phyloP scores from a whole-genome alignment of 2,113 vertebrate species.

The Seriola aureovittata region DNA sequence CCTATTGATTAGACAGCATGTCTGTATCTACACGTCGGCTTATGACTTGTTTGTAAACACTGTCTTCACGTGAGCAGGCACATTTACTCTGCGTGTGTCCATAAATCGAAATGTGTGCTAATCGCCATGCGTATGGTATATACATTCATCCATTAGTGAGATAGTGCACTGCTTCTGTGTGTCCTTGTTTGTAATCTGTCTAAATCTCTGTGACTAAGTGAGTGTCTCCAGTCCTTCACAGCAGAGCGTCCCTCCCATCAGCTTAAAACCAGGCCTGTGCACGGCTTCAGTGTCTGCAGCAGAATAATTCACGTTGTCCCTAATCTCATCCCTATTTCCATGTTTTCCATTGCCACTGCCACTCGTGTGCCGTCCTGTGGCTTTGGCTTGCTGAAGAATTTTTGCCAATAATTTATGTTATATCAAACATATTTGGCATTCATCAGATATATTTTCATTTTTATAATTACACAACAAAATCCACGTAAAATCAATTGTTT shows the following conservation, averaged over 20 bases:
- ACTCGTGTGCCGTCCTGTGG: too few species aligned
- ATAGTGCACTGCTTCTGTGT: slow-evolving; percentile 20
- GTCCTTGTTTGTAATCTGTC: slow-evolving; percentile 59
- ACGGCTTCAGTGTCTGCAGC: not conserved
- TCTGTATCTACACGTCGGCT: not conserved
- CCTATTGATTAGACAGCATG: not conserved
- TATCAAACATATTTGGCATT: too few species aligned
- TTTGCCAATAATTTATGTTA: too few species aligned
- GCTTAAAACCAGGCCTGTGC: slow-evolving; percentile 22
- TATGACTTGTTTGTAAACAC: not conserved
- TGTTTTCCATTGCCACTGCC: not conserved
- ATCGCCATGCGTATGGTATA: slow-evolving; percentile 21
- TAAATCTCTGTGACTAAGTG: slow-evolving; percentile 68
- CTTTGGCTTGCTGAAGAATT: too few species aligned
- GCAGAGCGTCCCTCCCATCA: slow-evolving; percentile 37
- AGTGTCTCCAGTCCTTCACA: slow-evolving; percentile 53
- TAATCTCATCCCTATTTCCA: not conserved
- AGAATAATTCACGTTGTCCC: not conserved
- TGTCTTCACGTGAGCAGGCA: not conserved
- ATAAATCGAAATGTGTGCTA: slow-evolving; percentile 50
- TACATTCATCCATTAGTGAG: slow-evolving; percentile 9
- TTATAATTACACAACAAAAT: too few species aligned
- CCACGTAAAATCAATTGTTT: too few species aligned
- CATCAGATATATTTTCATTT: too few species aligned
- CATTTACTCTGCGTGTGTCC: slow-evolving; percentile 17